Evolutionary conservation across 1,140 invertebrate species (phyloP).

Genomic region (Lethocerus indicus): DNA sequence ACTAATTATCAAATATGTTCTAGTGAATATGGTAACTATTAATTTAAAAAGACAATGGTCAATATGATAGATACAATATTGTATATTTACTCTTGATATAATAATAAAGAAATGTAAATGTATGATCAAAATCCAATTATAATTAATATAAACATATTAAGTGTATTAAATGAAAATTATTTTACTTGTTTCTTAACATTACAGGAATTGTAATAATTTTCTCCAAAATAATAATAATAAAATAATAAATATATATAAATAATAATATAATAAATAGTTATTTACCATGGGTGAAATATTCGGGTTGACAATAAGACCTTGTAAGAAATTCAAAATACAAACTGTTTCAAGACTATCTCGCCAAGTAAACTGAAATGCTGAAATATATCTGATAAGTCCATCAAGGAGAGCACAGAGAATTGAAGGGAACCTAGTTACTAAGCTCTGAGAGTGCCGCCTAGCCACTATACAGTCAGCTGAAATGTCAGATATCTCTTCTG

Average conservation of each 20-base stretch:
- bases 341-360: constrained; percentile 9
- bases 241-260: not conserved
- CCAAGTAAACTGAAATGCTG: constrained; percentile 7
- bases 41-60: too few relatives aligned
- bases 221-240: not conserved
- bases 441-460: not conserved
- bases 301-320: not conserved
- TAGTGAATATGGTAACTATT: too few relatives aligned
- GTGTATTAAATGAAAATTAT: not conserved
- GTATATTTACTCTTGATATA: too few relatives aligned
- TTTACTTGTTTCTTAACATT: too few relatives aligned
- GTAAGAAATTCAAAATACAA: not conserved
- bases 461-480: not conserved
- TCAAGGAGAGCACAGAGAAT: not conserved
- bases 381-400: not conserved
- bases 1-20: too few relatives aligned
- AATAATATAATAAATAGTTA: not conserved
- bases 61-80: too few relatives aligned
- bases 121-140: too few relatives aligned
- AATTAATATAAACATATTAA: not conserved
- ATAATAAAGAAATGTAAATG: too few relatives aligned
- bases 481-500: not conserved
- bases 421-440: not conserved
- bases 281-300: not conserved
- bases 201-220: not conserved